Conservation (phyloP, 2,888 invertebrate species). For the Limnephilus lunatus region DNA sequence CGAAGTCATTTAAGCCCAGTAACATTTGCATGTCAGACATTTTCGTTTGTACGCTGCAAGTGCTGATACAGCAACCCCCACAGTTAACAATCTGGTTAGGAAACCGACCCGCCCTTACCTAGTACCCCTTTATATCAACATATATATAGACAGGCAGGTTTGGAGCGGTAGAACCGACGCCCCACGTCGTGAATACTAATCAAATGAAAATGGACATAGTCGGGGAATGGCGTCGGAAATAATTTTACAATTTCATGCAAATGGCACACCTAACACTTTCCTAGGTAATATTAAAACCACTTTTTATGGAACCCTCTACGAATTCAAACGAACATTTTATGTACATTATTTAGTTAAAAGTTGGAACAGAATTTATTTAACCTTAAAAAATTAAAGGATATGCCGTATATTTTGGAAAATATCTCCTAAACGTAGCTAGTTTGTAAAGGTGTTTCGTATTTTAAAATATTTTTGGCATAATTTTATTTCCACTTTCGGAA, state of each 20-base stretch:
- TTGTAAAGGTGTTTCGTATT: neutral
- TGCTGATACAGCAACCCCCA: neutral
- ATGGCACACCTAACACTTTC: neutral
- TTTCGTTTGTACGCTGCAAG: neutral
- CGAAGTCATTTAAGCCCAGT: neutral
- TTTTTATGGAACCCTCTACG: neutral
- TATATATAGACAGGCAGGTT: neutral
- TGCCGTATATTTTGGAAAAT: neutral
- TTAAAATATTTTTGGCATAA: no score
- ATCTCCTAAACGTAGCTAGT: neutral
- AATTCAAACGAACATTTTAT: neutral
- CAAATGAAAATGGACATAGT: constrained; percentile 7
- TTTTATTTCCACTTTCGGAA: neutral
- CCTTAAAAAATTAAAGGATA: neutral
- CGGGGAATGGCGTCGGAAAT: constrained; percentile 4
- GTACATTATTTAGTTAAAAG: neutral
- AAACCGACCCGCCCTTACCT: neutral
- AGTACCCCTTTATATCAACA: neutral
- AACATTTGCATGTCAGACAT: neutral
- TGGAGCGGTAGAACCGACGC: neutral
- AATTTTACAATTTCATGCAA: neutral
- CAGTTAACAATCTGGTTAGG: constrained; percentile 2
- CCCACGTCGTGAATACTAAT: constrained; percentile 15
- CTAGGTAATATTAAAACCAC: neutral
- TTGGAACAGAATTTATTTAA: neutral